Evolutionary conservation across 2,888 invertebrate genomes (phyloP), one percentile per base, ranked within the genome.

Genomic region (Apoda limacodes): DNA sequence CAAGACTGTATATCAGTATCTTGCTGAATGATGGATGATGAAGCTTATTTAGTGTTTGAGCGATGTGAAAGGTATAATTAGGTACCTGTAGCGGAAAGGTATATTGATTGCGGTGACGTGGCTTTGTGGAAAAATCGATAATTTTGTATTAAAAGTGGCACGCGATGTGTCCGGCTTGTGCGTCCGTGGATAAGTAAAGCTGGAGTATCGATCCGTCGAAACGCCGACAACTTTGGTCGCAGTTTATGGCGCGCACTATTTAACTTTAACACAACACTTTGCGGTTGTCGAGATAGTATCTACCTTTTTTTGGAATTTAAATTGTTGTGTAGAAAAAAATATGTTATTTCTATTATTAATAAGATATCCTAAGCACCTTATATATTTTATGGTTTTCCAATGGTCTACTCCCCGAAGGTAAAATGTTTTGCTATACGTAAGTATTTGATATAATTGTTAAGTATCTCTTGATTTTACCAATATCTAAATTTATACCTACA

Each of bases 51-150:
- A 64, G 63, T 70, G 67, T 70, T 72, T 69, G 71, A 68, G 68
- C 70, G 66, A 75, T 74, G 71, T 74, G 64, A 17, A 17, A 45
- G 75, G 71, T 67, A 75, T 69, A 70, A 68, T 68, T 80, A 80
- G 78, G 78, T 80, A 80, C 75, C 68, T 69, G 69, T 55, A 65
- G 72, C 72, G 74, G 74, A 74, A 76, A 76, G 76, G 72, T 71
- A 76, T 76, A 78, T 78, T 75, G 78, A 80, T 78, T 80, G 75
- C 70, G 78, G 76, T 76, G 75, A 76, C 76, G 78, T 60, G 68
- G 74, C 68, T 72, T 70, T 70, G 71, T 68, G 64, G 67, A 69
- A 70, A 70, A 70, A 75, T 80, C 78, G 74, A 80, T 80, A 74
- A 74, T 75, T 76, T 76, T 74, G 68, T 76, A 74, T 72, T 69